A percentile compares a stretch with the other conserved stretches of the same genome.
Evolutionary conservation across 2,113 vertebrate genomes (phyloP).

Genomic region (Gyps fulvus): DNA sequence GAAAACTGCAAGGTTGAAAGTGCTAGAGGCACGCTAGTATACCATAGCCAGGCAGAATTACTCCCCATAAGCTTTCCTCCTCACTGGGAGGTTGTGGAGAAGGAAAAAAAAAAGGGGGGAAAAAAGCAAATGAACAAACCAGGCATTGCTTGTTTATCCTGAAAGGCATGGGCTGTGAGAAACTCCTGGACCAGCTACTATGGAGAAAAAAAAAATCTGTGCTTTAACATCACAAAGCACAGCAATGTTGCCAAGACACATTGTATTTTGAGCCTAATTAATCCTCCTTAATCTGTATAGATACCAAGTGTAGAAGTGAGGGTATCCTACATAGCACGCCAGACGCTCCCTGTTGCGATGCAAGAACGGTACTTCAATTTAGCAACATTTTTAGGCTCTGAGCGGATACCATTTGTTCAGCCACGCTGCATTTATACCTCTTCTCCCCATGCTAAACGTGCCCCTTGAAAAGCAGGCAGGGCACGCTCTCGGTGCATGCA

Average conservation of each 20-base stretch:
- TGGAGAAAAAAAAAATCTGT: neutral
- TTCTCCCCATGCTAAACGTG: neutral
- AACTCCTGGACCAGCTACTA: neutral
- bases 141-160: neutral
- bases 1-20: neutral
- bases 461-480: neutral
- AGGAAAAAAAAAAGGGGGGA: neutral
- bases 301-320: neutral
- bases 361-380: neutral
- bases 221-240: constrained; percentile 8
- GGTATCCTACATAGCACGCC: neutral
- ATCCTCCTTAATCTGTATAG: neutral
- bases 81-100: neutral
- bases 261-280: constrained; percentile 46
- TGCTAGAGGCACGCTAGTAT: neutral
- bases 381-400: neutral
- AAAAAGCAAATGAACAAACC: neutral
- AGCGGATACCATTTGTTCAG: neutral
- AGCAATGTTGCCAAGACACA: neutral
- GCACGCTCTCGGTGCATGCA: accelerated
- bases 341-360: neutral
- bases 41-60: neutral
- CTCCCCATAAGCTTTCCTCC: neutral
- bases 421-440: neutral
- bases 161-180: neutral